Percentiles rank a stretch among this genome's conserved stretches.
phyloP scores from a whole-genome alignment of 2,888 invertebrate species.

The Drosophila phalerata region DNA sequence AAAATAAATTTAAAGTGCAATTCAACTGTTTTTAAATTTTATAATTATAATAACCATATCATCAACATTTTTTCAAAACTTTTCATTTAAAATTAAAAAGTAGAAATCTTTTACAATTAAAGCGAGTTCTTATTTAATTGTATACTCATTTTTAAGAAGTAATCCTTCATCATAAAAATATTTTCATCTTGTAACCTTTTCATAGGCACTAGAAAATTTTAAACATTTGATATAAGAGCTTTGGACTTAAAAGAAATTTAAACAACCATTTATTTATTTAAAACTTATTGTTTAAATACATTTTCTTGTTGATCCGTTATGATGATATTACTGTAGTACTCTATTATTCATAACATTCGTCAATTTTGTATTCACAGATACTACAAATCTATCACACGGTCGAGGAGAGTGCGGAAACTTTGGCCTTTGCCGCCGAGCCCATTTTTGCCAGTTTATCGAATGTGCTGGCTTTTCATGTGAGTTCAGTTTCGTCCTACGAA shows the following conservation, averaged over 20 bases:
- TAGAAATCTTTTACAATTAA: background rate
- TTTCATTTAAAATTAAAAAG: no score
- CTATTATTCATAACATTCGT: background rate
- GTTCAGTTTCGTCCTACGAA: slow-evolving; percentile 79
- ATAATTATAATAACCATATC: no score
- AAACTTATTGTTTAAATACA: no score
- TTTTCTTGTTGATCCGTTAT: no score
- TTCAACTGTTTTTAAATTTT: no score
- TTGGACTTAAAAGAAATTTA: no score
- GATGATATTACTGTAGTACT: background rate
- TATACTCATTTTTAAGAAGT: background rate
- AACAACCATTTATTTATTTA: no score
- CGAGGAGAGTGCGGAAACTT: slow-evolving; percentile 93
- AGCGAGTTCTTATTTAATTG: background rate
- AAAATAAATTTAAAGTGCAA: no score
- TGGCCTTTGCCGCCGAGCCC: slow-evolving; percentile 98
- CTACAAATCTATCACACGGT: slow-evolving; percentile 90
- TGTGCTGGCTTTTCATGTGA: slow-evolving; percentile 93
- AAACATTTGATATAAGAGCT: no score
- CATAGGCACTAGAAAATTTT: no score
- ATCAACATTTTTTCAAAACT: no score
- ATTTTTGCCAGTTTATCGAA: slow-evolving; percentile 95
- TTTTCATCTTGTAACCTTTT: background rate
- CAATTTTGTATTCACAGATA: slow-evolving; percentile 83
- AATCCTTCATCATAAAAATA: background rate